Conservation (phyloP, 2,113 vertebrate species). For the Nipponia nippon region DNA sequence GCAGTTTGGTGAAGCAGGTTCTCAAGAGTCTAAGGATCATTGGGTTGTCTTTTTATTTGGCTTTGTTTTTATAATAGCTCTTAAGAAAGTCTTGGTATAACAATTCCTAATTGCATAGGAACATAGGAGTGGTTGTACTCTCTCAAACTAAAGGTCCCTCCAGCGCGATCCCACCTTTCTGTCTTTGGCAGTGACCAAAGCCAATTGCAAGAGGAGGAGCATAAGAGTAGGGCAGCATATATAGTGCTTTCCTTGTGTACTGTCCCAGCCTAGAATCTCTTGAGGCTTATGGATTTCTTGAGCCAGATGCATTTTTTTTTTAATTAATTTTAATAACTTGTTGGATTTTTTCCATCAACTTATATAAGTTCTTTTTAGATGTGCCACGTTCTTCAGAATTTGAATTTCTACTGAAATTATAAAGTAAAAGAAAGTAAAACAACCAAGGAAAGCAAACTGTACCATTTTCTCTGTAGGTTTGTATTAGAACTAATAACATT, state of each 20-base stretch:
- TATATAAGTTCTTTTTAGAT: not conserved
- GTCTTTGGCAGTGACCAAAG: not conserved
- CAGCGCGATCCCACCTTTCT: accelerated
- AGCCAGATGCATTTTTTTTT: not conserved
- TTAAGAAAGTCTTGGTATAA: not conserved
- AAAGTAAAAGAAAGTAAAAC: not conserved
- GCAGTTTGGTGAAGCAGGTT: not conserved
- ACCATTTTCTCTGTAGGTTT: not conserved
- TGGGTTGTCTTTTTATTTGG: not conserved
- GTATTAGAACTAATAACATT: not conserved
- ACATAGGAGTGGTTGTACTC: not conserved
- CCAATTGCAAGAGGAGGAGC: not conserved
- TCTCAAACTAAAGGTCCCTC: not conserved
- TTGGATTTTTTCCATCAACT: not conserved
- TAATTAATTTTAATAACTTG: not conserved
- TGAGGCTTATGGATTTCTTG: not conserved
- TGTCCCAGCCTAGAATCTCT: not conserved
- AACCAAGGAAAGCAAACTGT: not conserved
- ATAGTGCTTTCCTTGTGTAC: not conserved
- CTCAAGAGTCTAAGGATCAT: not conserved
- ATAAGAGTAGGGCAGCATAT: not conserved
- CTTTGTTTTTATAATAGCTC: not conserved
- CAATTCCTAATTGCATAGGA: not conserved
- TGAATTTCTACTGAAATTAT: not conserved
- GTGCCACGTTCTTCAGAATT: not conserved